A percentile compares a stretch with the other conserved stretches of the same genome.
Evolutionary conservation across 2,888 invertebrate genomes (phyloP).

Genomic region (Sphaerophoria rueppellii): DNA sequence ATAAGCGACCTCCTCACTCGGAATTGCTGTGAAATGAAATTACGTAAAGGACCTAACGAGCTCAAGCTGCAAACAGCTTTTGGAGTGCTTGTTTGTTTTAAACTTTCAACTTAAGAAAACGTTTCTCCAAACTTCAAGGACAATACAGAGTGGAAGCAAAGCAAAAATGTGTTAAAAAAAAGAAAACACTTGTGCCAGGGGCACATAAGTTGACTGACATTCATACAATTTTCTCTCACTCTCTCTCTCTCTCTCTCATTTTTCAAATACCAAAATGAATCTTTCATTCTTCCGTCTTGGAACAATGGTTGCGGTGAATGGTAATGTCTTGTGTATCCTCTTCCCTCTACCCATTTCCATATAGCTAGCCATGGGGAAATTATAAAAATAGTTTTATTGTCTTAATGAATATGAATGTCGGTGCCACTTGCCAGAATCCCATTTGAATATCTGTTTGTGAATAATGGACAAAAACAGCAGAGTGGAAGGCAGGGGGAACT

Average conservation of each 20-base stretch:
- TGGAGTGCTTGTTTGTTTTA: background rate
- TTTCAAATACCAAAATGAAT: slow-evolving; percentile 26
- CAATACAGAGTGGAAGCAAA: background rate
- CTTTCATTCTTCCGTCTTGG: slow-evolving; percentile 3
- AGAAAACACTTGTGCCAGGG: background rate
- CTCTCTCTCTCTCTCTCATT: slow-evolving; percentile 18
- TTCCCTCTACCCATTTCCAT: slow-evolving; percentile 8
- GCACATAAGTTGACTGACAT: slow-evolving; percentile 49
- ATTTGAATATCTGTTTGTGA: slow-evolving; percentile 23
- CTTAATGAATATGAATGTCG: slow-evolving; percentile 64
- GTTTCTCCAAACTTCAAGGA: slow-evolving; percentile 40
- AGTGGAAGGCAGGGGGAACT: background rate
- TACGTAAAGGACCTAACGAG: slow-evolving; percentile 44
- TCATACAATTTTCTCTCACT: slow-evolving; percentile 48
- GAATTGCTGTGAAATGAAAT: slow-evolving; percentile 25
- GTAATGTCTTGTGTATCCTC: no score
- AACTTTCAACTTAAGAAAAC: slow-evolving; percentile 19
- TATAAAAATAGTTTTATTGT: slow-evolving; percentile 58
- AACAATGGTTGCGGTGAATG: slow-evolving; percentile 55
- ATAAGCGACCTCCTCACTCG: background rate
- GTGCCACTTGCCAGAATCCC: slow-evolving; percentile 62
- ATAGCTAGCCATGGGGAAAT: slow-evolving; percentile 56
- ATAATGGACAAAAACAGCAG: slow-evolving; percentile 14
- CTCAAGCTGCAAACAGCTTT: slow-evolving; percentile 23
- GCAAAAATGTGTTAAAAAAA: background rate